Conservation (phyloP, 2,888 invertebrate species). For the Lacanobia oleracea region DNA sequence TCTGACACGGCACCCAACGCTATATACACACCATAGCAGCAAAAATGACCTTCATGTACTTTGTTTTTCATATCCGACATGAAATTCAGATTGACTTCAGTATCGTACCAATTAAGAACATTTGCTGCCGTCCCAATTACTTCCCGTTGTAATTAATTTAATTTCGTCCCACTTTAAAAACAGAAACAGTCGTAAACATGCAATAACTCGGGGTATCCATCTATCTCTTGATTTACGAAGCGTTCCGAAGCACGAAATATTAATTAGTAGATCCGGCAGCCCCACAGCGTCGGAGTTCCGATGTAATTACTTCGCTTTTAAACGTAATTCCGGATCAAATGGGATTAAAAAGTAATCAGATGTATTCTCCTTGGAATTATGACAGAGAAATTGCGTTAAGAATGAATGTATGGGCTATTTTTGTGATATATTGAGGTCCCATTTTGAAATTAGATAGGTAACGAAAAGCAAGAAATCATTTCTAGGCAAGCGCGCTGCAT, state of each 20-base stretch:
- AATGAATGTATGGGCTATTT: conserved; percentile 1
- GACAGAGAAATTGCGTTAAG: conserved; percentile 15
- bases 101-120: conserved; percentile 20
- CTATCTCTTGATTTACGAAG: conserved; percentile 55
- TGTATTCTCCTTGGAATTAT: conserved; percentile 21
- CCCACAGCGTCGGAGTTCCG: conserved; percentile 17
- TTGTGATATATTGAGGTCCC: conserved; percentile 9
- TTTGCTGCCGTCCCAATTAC: conserved; percentile 10
- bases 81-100: background rate
- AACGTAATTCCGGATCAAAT: conserved; percentile 56
- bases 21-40: background rate
- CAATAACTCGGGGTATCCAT: conserved; percentile 23
- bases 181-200: conserved; percentile 46
- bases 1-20: background rate
- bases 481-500: no score
- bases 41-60: background rate
- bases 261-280: conserved; percentile 52
- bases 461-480: no score
- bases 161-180: conserved; percentile 35
- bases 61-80: background rate
- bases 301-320: conserved; percentile 57
- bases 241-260: conserved; percentile 53
- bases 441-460: background rate
- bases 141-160: conserved; percentile 16
- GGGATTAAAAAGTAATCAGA: conserved; percentile 55